A percentile compares a stretch with the other conserved stretches of the same genome.
Conservation (phyloP, 1,140 invertebrate genomes). For the Zaprionus davidi region DNA sequence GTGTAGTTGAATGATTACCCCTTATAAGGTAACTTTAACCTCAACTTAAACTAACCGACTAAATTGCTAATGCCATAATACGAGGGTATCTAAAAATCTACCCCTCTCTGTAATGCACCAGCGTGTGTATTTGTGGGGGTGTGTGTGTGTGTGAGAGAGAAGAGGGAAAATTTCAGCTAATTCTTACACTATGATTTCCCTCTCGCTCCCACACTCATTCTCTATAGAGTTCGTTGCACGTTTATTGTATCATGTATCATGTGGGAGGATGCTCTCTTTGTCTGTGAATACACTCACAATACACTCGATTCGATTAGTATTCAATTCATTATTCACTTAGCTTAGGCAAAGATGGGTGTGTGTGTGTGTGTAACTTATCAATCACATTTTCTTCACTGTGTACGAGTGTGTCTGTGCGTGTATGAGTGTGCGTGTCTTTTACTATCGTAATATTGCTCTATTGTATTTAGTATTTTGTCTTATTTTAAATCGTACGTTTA, state of each 20-base stretch:
- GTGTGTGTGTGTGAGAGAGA: conserved; percentile 2
- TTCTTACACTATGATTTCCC: not conserved
- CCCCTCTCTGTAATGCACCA: conserved; percentile 53
- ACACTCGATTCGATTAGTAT: conserved; percentile 34
- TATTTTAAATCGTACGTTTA: conserved; percentile 21
- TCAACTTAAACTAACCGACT: conserved; percentile 43
- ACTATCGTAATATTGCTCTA: conserved; percentile 47
- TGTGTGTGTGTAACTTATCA: conserved; percentile 16
- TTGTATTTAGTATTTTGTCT: conserved; percentile 26
- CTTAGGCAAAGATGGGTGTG: conserved; percentile 9
- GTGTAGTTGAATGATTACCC: too few species aligned
- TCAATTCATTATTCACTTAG: conserved; percentile 28
- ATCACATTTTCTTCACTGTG: conserved; percentile 29
- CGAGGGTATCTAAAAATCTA: conserved; percentile 10
- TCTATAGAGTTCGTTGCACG: conserved; percentile 76
- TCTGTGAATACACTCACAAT: conserved; percentile 16
- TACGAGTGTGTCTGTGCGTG: conserved; percentile 1
- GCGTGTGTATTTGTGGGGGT: conserved; percentile 23
- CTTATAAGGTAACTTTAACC: too few species aligned
- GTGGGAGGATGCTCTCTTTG: not conserved
- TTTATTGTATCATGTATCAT: conserved; percentile 65
- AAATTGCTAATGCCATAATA: conserved; percentile 8
- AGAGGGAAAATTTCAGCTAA: not conserved
- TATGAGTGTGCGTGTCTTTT: conserved; percentile 10
- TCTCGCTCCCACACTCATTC: conserved; percentile 9